Percentiles rank a stretch among this genome's conserved stretches.
Conservation (phyloP, 2,113 vertebrate genomes). For the Oncorhynchus tshawytscha region DNA sequence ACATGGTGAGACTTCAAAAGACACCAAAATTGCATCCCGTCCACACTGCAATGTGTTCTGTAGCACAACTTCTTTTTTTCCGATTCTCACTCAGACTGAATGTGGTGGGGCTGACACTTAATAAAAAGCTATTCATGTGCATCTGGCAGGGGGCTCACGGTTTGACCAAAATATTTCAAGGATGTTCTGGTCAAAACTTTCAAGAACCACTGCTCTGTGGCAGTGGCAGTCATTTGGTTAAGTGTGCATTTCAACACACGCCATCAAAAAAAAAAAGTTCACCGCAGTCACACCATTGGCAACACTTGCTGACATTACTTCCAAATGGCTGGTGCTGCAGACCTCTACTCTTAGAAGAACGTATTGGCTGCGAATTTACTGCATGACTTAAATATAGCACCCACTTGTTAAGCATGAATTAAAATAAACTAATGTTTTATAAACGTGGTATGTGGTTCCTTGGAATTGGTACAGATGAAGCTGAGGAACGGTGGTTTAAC, state of each 20-base stretch:
- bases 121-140: neutral
- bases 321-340: neutral
- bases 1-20: too few species aligned
- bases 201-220: neutral
- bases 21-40: too few species aligned
- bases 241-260: slow-evolving; percentile 16
- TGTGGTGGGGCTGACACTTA: neutral
- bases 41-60: too few species aligned
- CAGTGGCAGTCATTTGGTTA: neutral
- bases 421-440: neutral
- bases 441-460: neutral
- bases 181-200: too few species aligned
- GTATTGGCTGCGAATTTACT: neutral
- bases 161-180: too few species aligned
- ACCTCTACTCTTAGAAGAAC: neutral
- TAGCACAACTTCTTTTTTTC: too few species aligned
- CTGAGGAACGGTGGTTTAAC: neutral
- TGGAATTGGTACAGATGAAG: neutral
- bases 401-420: neutral
- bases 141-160: neutral
- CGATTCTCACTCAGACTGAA: neutral
- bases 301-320: neutral
- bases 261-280: neutral
- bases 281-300: slow-evolving; percentile 1
- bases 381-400: slow-evolving; percentile 10